phyloP scores from a whole-genome alignment of 2,797 vertebrate genomes.

The Taenioides sp. region DNA sequence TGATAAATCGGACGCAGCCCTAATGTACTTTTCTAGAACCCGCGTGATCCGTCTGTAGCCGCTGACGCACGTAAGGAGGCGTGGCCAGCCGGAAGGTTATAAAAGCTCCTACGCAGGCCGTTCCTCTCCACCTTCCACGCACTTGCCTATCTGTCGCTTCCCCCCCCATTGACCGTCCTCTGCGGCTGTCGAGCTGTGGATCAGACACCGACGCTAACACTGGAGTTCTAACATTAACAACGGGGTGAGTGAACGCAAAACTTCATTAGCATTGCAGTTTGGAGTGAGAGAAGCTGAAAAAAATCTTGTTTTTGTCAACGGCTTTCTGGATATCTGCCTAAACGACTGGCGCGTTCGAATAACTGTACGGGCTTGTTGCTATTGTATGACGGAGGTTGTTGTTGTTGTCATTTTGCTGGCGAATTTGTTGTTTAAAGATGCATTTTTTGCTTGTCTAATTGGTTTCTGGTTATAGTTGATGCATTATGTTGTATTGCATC shows the following conservation, averaged over 20 bases:
- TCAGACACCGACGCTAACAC: slow-evolving; percentile 76
- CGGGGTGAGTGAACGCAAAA: slow-evolving; percentile 69
- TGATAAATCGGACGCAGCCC: slow-evolving; percentile 41
- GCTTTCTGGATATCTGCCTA: not conserved
- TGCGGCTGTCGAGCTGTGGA: slow-evolving; percentile 76
- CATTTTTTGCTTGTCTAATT: not conserved
- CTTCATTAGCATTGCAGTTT: accelerated
- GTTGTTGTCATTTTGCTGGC: not conserved
- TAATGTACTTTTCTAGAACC: slow-evolving; percentile 50
- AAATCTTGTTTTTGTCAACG: not conserved
- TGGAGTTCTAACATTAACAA: slow-evolving; percentile 80
- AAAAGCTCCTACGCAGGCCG: slow-evolving; percentile 43
- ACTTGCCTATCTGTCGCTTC: slow-evolving; percentile 35
- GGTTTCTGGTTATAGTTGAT: not conserved
- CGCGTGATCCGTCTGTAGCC: slow-evolving; percentile 40
- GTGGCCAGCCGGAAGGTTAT: slow-evolving; percentile 69
- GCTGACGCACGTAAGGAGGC: slow-evolving; percentile 47
- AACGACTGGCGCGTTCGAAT: not conserved
- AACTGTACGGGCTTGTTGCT: not conserved
- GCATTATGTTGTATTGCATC: not conserved
- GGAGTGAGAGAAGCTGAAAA: accelerated
- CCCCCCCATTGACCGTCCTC: slow-evolving; percentile 56
- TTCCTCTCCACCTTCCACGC: slow-evolving; percentile 64
- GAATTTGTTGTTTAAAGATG: not conserved
- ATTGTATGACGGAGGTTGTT: not conserved